Conservation (phyloP, 2,888 invertebrate species). For the Apoda limacodes region DNA sequence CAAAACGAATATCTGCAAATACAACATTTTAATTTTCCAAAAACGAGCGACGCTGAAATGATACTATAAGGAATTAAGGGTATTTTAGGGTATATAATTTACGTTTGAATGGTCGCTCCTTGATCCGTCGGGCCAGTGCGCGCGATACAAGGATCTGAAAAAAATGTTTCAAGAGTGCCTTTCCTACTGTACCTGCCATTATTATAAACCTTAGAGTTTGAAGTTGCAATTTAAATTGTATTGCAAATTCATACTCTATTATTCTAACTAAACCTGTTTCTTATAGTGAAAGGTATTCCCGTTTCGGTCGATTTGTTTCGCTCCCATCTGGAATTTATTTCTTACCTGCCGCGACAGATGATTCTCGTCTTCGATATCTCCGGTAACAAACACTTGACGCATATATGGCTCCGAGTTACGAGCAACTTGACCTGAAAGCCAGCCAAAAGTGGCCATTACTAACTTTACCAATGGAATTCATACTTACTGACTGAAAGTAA, state of each 20-base stretch:
- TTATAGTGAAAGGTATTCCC: no score
- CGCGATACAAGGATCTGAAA: constrained; percentile 52
- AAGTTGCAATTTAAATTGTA: constrained; percentile 33
- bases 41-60: no score
- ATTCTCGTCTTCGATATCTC: constrained; percentile 70
- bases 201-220: constrained; percentile 30
- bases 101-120: constrained; percentile 47
- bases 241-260: constrained; percentile 51
- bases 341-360: constrained; percentile 77
- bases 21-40: no score
- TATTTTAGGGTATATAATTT: constrained; percentile 29
- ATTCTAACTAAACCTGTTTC: constrained; percentile 9
- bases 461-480: no score
- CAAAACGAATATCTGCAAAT: constrained; percentile 85
- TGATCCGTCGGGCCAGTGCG: constrained; percentile 31
- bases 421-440: constrained; percentile 82
- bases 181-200: constrained; percentile 21
- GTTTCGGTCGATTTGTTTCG: constrained; percentile 13
- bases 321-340: constrained; percentile 21
- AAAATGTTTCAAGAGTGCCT: constrained; percentile 48
- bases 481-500: no score
- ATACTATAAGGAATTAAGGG: no score
- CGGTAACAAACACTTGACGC: constrained; percentile 91
- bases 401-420: constrained; percentile 95
- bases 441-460: constrained; percentile 52